Evolutionary conservation across 2,797 vertebrate species (phyloP), one percentile per base, ranked within the genome.

Genomic region (Petrocephalus schoutedeni): DNA sequence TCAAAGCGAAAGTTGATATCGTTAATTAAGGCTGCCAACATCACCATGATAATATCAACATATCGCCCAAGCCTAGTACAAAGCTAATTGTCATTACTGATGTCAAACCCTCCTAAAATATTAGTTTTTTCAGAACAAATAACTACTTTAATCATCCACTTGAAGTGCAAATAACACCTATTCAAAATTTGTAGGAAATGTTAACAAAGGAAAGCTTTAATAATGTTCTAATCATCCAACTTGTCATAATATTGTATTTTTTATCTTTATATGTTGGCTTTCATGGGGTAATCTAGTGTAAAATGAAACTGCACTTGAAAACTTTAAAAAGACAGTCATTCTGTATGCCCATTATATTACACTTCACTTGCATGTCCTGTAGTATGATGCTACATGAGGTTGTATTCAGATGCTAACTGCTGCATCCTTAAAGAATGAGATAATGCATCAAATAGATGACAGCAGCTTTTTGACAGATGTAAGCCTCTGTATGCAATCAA

Each of bases 111-210:
- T 89, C 87, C 89, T 88, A 89, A 87, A 83, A 89, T 23, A 36
- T 85, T 89, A 88, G 88, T 51, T 82, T 91, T 92, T 90, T 87
- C 74, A 89, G 86, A 89, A 89, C 87, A 91, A 71, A 89, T 28
- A 89, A 84, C 87, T 77, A 53, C 0, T 83, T 89, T 53, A 87
- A n/a, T 77, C 77, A 21, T 19, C 16, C 16, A 64, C 16, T 85
- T 59, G 57, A 59, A 84, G 10, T 64, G 54, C 41, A 57, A 64
- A 86, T 87, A 58, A 10, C 16, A 49, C 85, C 32, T 59, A 32
- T 53, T 51, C 12, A 82, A 82, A 51, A 64, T 86, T 21, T 28
- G 10, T 90, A 32, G 28, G 67, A 53, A 61, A 59, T 3, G n/a
- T 53, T 54, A 86, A 59, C n/a, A 21, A 9, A 87, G 86, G 86